phyloP scores from a whole-genome alignment of 2,113 vertebrate species.

The Ochotona curzoniae region DNA sequence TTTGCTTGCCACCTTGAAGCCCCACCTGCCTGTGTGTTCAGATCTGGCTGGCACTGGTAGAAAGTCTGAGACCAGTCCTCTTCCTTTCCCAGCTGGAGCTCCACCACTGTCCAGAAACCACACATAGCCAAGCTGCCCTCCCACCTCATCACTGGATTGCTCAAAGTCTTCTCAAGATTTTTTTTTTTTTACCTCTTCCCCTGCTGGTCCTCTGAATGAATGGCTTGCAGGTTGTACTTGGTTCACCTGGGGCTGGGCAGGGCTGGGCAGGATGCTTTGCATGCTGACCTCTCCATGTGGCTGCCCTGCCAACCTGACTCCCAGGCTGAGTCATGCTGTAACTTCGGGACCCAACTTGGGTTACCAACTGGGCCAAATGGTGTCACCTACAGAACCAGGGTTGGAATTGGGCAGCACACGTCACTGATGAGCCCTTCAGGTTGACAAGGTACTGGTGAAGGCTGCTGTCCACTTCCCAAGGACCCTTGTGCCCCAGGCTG shows the following conservation, averaged over 20 bases:
- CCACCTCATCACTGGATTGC: not conserved
- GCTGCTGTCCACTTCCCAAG: too few species aligned
- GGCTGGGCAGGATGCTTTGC: not conserved
- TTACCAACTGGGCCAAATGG: not conserved
- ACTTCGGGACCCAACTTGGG: not conserved
- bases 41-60: not conserved
- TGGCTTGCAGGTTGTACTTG: accelerated
- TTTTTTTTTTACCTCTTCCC: not conserved
- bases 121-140: not conserved
- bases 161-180: not conserved
- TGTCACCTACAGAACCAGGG: not conserved
- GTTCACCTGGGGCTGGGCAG: not conserved
- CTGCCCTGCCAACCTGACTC: not conserved
- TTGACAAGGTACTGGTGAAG: too few species aligned
- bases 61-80: not conserved
- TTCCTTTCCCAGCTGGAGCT: not conserved
- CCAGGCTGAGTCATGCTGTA: too few species aligned
- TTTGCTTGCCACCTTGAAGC: not conserved
- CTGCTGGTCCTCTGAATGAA: not conserved
- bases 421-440: too few species aligned
- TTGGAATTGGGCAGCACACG: not conserved
- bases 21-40: not conserved
- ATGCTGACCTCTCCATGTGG: not conserved
- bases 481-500: not conserved
- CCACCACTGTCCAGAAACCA: not conserved